Conservation (phyloP, 2,797 vertebrate genomes). For the Poecilia wingei region DNA sequence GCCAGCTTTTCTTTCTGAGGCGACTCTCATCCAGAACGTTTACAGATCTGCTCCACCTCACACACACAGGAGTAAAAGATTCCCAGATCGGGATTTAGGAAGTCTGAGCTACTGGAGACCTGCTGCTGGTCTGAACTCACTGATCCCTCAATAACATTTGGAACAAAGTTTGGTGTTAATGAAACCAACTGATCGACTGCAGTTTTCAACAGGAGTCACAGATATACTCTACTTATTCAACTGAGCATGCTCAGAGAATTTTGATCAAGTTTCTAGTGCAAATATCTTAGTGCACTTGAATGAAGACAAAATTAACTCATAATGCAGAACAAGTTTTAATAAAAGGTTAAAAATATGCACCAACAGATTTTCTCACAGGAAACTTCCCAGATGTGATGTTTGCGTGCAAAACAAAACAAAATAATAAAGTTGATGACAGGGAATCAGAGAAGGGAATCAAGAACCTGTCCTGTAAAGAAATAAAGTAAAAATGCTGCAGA, state of each 20-base stretch:
- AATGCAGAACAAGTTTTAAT: not conserved
- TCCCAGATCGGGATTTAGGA: not conserved
- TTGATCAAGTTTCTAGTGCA: no score
- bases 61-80: not conserved
- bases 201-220: not conserved
- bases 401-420: not conserved
- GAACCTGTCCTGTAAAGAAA: not conserved
- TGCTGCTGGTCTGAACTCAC: not conserved
- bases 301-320: no score
- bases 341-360: not conserved
- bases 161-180: not conserved
- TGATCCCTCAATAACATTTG: not conserved
- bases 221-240: not conserved
- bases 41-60: not conserved
- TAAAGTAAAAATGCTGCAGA: not conserved
- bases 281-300: no score
- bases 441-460: not conserved
- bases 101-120: not conserved
- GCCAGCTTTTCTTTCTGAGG: not conserved
- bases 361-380: not conserved
- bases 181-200: not conserved
- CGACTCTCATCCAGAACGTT: not conserved
- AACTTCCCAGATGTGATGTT: constrained; percentile 4
- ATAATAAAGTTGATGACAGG: not conserved
- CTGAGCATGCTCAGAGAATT: not conserved